Conservation (phyloP, 2,888 invertebrate species). For the Oscheius sp. region DNA sequence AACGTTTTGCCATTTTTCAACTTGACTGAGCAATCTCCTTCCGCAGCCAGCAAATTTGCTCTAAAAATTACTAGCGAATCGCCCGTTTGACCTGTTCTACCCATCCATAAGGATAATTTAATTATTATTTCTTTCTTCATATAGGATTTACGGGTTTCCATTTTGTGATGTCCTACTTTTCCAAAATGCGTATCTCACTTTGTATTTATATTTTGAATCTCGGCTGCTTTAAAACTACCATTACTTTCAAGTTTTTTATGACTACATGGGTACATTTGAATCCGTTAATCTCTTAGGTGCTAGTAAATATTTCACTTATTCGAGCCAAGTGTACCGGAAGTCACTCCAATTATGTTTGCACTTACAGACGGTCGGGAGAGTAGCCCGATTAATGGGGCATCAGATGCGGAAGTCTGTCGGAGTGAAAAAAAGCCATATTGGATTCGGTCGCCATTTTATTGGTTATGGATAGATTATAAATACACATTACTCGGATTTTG, state of each 20-base stretch:
- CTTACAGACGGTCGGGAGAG: no score
- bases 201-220: background rate
- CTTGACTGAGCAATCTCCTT: slow-evolving; percentile 82
- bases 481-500: background rate
- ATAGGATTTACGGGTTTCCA: slow-evolving; percentile 11
- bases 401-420: no score
- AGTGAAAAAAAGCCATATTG: background rate
- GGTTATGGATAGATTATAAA: background rate
- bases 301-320: slow-evolving; percentile 17
- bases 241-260: background rate
- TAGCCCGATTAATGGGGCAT: no score
- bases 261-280: no score
- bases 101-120: slow-evolving; percentile 3
- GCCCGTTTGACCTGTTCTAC: slow-evolving; percentile 34
- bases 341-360: no score
- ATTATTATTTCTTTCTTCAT: background rate
- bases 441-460: background rate
- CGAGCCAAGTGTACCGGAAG: background rate
- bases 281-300: slow-evolving; percentile 5
- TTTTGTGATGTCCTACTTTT: slow-evolving; percentile 23
- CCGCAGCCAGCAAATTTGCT: slow-evolving; percentile 46
- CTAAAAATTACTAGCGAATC: slow-evolving; percentile 54
- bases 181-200: slow-evolving; percentile 7
- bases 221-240: background rate
- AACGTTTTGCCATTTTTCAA: slow-evolving; percentile 90